These are phyloP conservation scores for Eupeodes luniger DNA, from an alignment of 2,888 invertebrate species.

Conservation along the genomic window DNA sequence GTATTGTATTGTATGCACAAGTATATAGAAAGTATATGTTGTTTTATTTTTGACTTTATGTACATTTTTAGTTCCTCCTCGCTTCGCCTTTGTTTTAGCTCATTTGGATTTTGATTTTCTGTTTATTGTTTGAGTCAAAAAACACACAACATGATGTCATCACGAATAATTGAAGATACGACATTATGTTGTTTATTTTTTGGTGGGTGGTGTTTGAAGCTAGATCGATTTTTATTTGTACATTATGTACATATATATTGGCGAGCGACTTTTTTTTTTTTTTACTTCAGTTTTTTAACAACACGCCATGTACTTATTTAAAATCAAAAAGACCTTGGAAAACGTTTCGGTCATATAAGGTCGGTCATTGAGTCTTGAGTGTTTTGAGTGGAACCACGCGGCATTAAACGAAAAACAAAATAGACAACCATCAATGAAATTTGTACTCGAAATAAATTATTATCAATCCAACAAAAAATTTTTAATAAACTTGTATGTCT, in stretches of 20 bases:
- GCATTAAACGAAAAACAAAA: neutral
- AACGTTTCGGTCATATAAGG: neutral
- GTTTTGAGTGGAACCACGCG: neutral
- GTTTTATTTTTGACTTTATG: constrained; percentile 49
- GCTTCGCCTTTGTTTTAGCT: constrained; percentile 17
- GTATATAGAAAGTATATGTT: neutral
- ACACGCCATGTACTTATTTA: neutral
- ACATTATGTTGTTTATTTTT: neutral
- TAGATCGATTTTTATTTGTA: constrained; percentile 4
- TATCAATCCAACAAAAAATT: too few relatives aligned
- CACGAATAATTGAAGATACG: neutral
- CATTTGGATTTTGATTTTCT: constrained; percentile 14
- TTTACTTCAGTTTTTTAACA: neutral
- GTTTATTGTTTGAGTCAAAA: constrained; percentile 19
- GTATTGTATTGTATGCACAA: neutral
- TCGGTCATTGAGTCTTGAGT: neutral
- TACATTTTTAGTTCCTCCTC: neutral
- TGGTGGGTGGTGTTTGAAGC: constrained; percentile 20
- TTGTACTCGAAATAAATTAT: too few relatives aligned
- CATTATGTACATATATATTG: neutral
- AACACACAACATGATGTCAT: constrained; percentile 54
- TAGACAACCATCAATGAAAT: neutral
- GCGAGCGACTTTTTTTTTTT: constrained; percentile 3
- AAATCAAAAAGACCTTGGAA: neutral
- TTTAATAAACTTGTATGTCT: too few relatives aligned